These are phyloP conservation scores for Nemotelus nigrinus DNA, from an alignment of 2,888 invertebrate genomes.

Conservation along the genomic window DNA sequence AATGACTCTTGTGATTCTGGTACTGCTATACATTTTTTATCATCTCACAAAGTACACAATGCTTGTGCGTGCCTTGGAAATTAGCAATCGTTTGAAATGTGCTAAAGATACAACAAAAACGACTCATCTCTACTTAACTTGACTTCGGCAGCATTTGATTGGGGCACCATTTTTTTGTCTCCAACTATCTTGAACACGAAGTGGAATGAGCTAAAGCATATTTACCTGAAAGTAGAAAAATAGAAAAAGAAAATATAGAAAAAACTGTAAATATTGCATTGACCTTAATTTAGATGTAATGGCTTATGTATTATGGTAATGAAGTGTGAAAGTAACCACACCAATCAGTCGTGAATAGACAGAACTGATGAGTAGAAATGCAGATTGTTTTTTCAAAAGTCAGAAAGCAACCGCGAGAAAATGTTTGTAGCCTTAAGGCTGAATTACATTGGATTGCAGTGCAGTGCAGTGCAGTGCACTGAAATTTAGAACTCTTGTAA, in stretches of 20 bases:
- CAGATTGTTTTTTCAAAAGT: not conserved
- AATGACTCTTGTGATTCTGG: slow-evolving; percentile 13
- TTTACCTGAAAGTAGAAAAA: slow-evolving; percentile 34
- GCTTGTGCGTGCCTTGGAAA: slow-evolving; percentile 23
- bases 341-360: not conserved
- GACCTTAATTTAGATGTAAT: slow-evolving; percentile 20
- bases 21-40: slow-evolving; percentile 13
- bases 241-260: slow-evolving; percentile 11
- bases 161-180: too few species aligned
- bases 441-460: too few species aligned
- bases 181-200: too few species aligned
- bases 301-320: not conserved
- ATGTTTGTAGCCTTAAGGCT: not conserved
- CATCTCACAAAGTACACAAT: not conserved
- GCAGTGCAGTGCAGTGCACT: too few species aligned
- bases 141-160: too few species aligned
- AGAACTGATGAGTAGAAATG: not conserved
- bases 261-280: slow-evolving; percentile 3
- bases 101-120: slow-evolving; percentile 21
- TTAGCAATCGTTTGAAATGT: slow-evolving; percentile 14
- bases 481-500: too few species aligned
- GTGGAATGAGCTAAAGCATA: not conserved
- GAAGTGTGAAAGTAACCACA: not conserved
- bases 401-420: not conserved
- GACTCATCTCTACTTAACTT: not conserved